Conservation (phyloP, 2,888 invertebrate species). For the Drosophila flavopinicola region DNA sequence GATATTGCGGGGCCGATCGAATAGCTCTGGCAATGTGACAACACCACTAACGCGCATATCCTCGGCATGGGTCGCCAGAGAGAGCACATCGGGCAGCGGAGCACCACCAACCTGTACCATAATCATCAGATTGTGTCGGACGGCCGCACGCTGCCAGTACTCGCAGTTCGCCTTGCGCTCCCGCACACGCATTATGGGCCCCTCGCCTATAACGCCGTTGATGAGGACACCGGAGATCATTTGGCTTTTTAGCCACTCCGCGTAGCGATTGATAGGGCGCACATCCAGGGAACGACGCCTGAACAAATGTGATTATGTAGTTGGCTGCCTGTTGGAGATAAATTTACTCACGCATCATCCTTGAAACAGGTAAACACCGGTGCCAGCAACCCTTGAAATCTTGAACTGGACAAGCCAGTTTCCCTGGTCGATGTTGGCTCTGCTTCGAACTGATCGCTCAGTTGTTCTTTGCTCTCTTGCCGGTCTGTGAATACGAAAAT, state of each 20-base stretch:
- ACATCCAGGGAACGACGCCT: slow-evolving; percentile 85
- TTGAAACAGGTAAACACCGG: slow-evolving; percentile 90
- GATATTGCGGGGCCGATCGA: slow-evolving; percentile 88
- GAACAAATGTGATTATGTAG: background rate
- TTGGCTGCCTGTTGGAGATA: background rate
- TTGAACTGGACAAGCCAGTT: slow-evolving; percentile 7
- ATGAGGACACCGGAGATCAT: slow-evolving; percentile 89
- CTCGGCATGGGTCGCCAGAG: slow-evolving; percentile 88
- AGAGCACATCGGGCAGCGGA: slow-evolving; percentile 88
- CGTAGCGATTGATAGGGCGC: slow-evolving; percentile 87
- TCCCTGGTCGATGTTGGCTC: background rate
- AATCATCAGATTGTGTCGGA: slow-evolving; percentile 86
- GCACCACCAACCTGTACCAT: slow-evolving; percentile 91
- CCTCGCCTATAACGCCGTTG: slow-evolving; percentile 92
- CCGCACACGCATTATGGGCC: slow-evolving; percentile 86
- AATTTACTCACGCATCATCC: slow-evolving; percentile 85
- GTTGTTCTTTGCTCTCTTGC: background rate
- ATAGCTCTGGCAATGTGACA: slow-evolving; percentile 90
- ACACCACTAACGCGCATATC: slow-evolving; percentile 88
- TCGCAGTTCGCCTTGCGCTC: slow-evolving; percentile 85
- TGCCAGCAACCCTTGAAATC: slow-evolving; percentile 88
- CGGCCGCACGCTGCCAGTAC: slow-evolving; percentile 87
- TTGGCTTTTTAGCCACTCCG: slow-evolving; percentile 86
- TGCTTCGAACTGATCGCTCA: background rate
- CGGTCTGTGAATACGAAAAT: slow-evolving; percentile 2